Evolutionary conservation across 2,888 invertebrate genomes (phyloP).

Genomic region (Ashinkailepas kermadecensis): DNA sequence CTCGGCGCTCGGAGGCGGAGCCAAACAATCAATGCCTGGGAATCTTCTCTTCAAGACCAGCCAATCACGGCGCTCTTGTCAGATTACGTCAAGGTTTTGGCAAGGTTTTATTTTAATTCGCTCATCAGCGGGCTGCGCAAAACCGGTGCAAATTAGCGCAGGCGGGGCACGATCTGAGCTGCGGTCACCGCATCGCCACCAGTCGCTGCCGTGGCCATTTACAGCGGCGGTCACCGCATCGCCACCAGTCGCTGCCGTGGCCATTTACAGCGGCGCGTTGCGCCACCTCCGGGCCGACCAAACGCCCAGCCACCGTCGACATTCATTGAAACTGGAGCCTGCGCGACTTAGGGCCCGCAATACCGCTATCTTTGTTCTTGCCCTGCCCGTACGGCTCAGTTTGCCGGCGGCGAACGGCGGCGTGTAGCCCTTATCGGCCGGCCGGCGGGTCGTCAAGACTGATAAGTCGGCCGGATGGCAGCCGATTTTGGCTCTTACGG

Average conservation of each 20-base stretch:
- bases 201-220: no score
- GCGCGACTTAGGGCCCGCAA: conserved; percentile 12
- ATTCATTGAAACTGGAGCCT: conserved; percentile 12
- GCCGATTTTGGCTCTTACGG: conserved; percentile 16
- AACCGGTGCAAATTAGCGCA: no score
- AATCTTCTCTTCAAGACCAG: conserved; percentile 20
- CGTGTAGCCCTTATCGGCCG: not conserved
- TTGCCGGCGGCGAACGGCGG: not conserved
- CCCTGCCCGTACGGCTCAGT: not conserved
- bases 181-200: no score
- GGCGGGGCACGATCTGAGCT: no score
- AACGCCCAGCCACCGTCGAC: not conserved
- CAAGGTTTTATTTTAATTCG: conserved; percentile 18
- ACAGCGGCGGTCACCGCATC: no score
- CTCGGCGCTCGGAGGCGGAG: not conserved
- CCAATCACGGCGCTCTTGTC: conserved; percentile 14
- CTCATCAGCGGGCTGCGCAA: not conserved
- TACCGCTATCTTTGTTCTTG: conserved; percentile 17
- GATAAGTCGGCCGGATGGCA: conserved; percentile 10
- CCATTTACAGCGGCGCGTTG: no score
- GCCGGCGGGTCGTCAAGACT: conserved; percentile 7
- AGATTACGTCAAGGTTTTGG: conserved; percentile 18
- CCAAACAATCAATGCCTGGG: conserved; percentile 17
- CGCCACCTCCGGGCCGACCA: not conserved
- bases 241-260: no score